Conservation (phyloP, 2,113 vertebrate species). For the Thalassoma bifasciatum region DNA sequence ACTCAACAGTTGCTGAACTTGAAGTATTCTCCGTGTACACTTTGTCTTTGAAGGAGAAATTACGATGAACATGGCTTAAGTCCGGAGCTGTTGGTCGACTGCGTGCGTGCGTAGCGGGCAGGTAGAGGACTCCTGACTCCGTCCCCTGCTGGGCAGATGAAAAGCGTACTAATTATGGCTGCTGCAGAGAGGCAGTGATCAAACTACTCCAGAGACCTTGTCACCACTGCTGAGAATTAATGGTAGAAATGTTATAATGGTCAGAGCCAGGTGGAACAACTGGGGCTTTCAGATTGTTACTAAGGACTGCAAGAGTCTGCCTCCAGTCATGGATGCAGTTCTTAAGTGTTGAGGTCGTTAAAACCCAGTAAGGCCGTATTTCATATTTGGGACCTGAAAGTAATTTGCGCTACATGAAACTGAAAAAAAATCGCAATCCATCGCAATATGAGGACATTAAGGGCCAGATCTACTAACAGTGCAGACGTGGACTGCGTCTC, state of each 20-base stretch:
- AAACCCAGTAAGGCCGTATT: not conserved
- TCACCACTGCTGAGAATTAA: conserved; percentile 38
- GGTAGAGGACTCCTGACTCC: conserved; percentile 47
- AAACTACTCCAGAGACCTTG: conserved; percentile 52
- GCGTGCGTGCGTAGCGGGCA: conserved; percentile 55
- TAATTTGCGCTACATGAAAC: conserved; percentile 39
- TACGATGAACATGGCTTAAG: too few relatives aligned
- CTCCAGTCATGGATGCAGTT: not conserved
- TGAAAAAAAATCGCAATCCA: too few relatives aligned
- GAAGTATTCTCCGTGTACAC: too few relatives aligned
- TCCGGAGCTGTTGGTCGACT: too few relatives aligned
- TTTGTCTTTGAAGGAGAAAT: too few relatives aligned
- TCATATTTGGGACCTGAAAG: conserved; percentile 6
- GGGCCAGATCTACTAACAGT: too few relatives aligned
- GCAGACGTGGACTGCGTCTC: too few relatives aligned
- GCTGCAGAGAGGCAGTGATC: conserved; percentile 29
- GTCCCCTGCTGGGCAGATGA: conserved; percentile 61
- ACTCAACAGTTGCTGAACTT: too few relatives aligned
- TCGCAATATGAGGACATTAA: too few relatives aligned
- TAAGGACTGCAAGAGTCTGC: not conserved
- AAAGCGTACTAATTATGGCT: conserved; percentile 78
- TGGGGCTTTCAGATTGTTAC: conserved; percentile 32
- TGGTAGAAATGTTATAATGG: conserved; percentile 35
- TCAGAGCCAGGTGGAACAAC: conserved; percentile 20
- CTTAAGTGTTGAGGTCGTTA: not conserved